These are phyloP conservation scores for Ceyx margarethae DNA, from an alignment of 2,113 vertebrate genomes.

Conservation along the genomic window DNA sequence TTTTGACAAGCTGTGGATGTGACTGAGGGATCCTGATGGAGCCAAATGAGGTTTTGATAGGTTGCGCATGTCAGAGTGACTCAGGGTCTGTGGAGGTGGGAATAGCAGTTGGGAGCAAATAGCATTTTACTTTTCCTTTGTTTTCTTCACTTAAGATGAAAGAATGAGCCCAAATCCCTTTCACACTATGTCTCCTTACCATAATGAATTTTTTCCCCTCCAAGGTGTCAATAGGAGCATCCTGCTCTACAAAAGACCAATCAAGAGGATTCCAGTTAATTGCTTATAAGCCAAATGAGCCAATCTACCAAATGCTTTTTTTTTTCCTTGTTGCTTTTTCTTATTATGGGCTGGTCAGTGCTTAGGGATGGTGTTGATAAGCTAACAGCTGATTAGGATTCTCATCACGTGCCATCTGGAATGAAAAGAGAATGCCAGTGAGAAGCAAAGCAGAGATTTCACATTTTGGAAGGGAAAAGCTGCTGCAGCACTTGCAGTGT, in stretches of 20 bases:
- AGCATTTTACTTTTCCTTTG: neutral
- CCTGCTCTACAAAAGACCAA: neutral
- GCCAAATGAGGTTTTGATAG: neutral
- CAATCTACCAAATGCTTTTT: neutral
- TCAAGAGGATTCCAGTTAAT: neutral
- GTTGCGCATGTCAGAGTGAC: neutral
- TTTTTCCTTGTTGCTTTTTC: neutral
- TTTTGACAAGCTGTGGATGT: neutral
- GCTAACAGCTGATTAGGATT: neutral
- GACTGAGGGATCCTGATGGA: neutral
- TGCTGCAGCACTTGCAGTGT: neutral
- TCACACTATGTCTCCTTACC: neutral
- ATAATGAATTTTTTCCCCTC: neutral
- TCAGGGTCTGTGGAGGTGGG: neutral
- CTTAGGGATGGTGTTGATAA: neutral
- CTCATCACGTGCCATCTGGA: neutral
- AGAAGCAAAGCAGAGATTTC: neutral
- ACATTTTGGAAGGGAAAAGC: neutral
- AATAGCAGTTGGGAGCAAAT: neutral
- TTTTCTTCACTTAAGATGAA: neutral
- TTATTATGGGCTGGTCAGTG: neutral
- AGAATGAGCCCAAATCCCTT: neutral
- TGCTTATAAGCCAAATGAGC: neutral
- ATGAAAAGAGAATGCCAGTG: neutral
- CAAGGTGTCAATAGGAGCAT: neutral